Conservation (phyloP, 2,888 invertebrate genomes). For the Euspilapteryx auroguttella region DNA sequence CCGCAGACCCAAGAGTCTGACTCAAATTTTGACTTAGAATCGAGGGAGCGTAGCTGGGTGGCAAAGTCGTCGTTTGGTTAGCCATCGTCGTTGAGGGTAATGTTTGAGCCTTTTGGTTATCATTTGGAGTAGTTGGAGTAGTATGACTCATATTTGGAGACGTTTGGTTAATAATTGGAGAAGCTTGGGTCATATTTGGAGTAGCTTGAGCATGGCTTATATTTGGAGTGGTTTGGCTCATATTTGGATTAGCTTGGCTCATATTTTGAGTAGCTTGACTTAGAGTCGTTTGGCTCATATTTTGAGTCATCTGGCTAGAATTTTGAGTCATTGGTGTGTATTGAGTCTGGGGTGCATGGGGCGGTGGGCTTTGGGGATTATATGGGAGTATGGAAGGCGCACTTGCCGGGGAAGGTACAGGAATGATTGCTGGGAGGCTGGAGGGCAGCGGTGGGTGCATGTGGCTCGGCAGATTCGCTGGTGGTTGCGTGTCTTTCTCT, state of each 20-base stretch:
- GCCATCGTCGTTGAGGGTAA: not conserved
- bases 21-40: not conserved
- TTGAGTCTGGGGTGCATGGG: constrained; percentile 2
- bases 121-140: not conserved
- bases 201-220: not conserved
- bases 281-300: constrained; percentile 12
- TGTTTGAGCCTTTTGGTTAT: not conserved
- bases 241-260: not conserved
- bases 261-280: not conserved
- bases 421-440: constrained; percentile 27
- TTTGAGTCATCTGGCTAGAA: constrained; percentile 6
- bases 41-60: not conserved
- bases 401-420: constrained; percentile 12
- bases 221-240: not conserved
- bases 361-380: constrained; percentile 4
- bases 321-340: constrained; percentile 2
- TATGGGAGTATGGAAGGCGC: constrained; percentile 2
- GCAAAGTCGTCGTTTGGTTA: not conserved
- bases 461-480: constrained; percentile 15
- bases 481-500: constrained; percentile 1
- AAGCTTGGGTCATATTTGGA: not conserved
- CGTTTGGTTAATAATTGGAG: not conserved
- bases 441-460: constrained; percentile 25
- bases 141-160: not conserved
- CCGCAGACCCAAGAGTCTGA: not conserved